A percentile compares a stretch with the other conserved stretches of the same genome.
Evolutionary conservation across 2,888 invertebrate species (phyloP).

Genomic region (Drosophila rubida): DNA sequence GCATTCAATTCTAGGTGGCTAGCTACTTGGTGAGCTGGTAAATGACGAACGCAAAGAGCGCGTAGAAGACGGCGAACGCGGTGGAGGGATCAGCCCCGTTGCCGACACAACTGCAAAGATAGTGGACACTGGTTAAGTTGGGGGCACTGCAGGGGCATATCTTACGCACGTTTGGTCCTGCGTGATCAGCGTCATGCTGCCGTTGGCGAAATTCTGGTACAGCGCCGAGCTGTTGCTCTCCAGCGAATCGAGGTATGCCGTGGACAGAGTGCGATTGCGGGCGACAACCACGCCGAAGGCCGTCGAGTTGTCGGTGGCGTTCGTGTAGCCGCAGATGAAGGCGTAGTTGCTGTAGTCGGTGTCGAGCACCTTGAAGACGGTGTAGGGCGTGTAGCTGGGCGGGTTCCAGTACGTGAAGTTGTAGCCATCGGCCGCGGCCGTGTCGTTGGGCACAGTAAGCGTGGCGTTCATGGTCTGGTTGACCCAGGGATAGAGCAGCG

Average conservation of each 20-base stretch:
- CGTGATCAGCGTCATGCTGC: slow-evolving; percentile 60
- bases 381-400: slow-evolving; percentile 43
- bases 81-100: slow-evolving; percentile 41
- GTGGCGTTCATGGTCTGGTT: slow-evolving; percentile 64
- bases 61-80: slow-evolving; percentile 27
- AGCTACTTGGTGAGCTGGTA: slow-evolving; percentile 35
- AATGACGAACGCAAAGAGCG: slow-evolving; percentile 33
- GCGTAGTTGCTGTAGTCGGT: slow-evolving; percentile 72
- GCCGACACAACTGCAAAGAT: slow-evolving; percentile 31
- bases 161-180: slow-evolving; percentile 68
- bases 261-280: slow-evolving; percentile 46
- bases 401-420: slow-evolving; percentile 68
- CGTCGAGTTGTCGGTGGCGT: slow-evolving; percentile 54
- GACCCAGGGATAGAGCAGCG: slow-evolving; percentile 55
- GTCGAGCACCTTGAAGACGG: slow-evolving; percentile 63
- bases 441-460: slow-evolving; percentile 33
- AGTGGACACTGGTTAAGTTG: neutral
- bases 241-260: slow-evolving; percentile 35
- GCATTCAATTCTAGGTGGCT: neutral
- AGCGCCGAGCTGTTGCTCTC: slow-evolving; percentile 36
- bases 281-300: slow-evolving; percentile 66
- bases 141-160: neutral
- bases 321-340: slow-evolving; percentile 75
- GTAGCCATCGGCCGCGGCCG: slow-evolving; percentile 38
- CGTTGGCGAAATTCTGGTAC: slow-evolving; percentile 58